Base-by-base conservation (phyloP, 2,113 vertebrate species). In the Acanthisitta chloris region DNA sequence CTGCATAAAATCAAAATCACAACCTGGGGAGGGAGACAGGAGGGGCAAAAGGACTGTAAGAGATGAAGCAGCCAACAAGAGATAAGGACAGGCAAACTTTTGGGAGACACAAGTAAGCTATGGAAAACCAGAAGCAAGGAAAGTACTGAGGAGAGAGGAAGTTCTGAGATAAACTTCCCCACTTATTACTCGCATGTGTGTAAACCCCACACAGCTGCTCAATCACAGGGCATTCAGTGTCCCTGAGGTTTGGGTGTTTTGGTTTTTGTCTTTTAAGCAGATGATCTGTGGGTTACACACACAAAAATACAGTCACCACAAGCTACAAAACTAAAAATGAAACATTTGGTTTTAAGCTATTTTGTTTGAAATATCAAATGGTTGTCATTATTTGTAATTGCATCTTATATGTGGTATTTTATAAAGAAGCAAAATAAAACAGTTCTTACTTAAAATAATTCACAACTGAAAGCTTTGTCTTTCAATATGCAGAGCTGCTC, bases 341-440 rank as follows among this genome's bases (percentile, higher is more conserved):
- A 96, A 81, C 55, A 54, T 81, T 90, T 78, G 42, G 4, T 90
- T 93, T 79, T 66, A 80, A 79, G 61, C 23, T 65, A 70, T 64
- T 87, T 77, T 87, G 36, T 86, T 92, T 85, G 34, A 96, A 92
- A 94, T 71, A 87, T 65, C 73, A 95, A 94, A 72, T 77, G 42
- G 19, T 28, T 91, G 93, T 73, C 59, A 94, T 85, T 83, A 86
- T 82, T 90, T 81, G 64, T 54, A 93, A 86, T 76, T 84, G 80
- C 45, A 87, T 71, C 51, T 92, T 83, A 42, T 52, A 95, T 46
- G 62, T 69, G 8, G 14, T 59, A 45, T 78, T 90, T 80, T 81
- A n/a, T 61, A 76, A 76, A 81, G 64, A 87, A 74, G 42, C 81
- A 82, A 92, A 96, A 88, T 26, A 86, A 92, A 78, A 38, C 28